These are phyloP conservation scores for Semnornis frantzii DNA, from an alignment of 2,113 vertebrate species.

Conservation along the genomic window DNA sequence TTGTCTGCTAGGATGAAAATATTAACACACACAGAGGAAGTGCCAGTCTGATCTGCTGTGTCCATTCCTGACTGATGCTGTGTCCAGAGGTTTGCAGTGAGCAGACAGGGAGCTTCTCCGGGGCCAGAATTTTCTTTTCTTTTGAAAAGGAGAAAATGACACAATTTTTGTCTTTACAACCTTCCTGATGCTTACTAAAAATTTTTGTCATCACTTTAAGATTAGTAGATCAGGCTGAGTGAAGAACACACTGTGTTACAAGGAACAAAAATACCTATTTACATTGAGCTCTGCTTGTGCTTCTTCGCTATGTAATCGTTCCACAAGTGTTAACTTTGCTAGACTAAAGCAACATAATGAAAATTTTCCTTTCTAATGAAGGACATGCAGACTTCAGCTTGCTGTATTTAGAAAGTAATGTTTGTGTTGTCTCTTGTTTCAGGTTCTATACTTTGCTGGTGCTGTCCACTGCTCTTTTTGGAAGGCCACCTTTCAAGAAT, in stretches of 20 bases:
- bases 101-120: background rate
- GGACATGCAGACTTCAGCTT: background rate
- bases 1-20: background rate
- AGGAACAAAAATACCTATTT: background rate
- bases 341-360: background rate
- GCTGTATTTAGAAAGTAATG: rapidly evolving
- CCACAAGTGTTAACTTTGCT: background rate
- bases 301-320: background rate
- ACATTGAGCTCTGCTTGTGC: background rate
- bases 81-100: background rate
- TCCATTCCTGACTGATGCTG: background rate
- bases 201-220: background rate
- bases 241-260: background rate
- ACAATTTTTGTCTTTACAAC: background rate
- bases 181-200: background rate
- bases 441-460: constrained; percentile 98
- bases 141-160: background rate
- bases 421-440: background rate
- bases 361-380: background rate
- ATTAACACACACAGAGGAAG: background rate
- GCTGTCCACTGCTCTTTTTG: constrained; percentile 94
- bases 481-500: constrained; percentile 95
- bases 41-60: background rate
- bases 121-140: background rate
- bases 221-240: background rate